Conservation (phyloP, 1,140 invertebrate species). For the Teleopsis dalmanni region DNA sequence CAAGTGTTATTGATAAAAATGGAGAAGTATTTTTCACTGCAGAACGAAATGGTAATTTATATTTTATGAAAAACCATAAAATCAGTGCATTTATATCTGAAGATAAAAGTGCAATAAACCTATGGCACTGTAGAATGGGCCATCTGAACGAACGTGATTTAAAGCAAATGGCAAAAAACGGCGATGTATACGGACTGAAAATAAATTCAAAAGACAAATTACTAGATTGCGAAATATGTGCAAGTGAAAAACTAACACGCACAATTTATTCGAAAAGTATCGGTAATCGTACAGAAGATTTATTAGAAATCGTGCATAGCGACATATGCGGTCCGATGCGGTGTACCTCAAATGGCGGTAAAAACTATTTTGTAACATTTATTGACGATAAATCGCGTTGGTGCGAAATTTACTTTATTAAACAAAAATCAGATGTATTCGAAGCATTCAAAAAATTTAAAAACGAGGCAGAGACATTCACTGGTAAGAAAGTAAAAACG, state of each 20-base stretch:
- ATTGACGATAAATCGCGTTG: constrained; percentile 7
- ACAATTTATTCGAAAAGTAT: no score
- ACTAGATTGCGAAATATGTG: neutral
- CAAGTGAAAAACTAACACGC: constrained; percentile 5
- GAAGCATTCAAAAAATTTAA: constrained; percentile 3
- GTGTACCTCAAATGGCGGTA: no score
- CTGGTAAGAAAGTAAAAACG: constrained; percentile 27
- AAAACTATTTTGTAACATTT: constrained; percentile 35
- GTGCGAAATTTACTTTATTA: constrained; percentile 4
- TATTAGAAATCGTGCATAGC: no score
- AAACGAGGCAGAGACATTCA: constrained; percentile 15
- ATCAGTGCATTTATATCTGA: neutral
- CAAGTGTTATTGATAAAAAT: neutral
- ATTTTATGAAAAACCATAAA: constrained; percentile 4
- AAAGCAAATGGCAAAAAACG: constrained; percentile 1
- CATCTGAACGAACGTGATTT: constrained; percentile 9
- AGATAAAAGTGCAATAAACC: neutral
- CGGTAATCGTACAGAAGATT: no score
- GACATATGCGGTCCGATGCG: no score
- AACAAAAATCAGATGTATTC: neutral
- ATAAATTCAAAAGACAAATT: neutral
- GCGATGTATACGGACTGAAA: constrained; percentile 4
- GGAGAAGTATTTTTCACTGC: neutral
- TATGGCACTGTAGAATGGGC: constrained; percentile 7
- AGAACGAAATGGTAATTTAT: constrained; percentile 3